These are phyloP conservation scores for Aythya fuligula DNA, from an alignment of 2,797 vertebrate genomes.

Conservation along the genomic window DNA sequence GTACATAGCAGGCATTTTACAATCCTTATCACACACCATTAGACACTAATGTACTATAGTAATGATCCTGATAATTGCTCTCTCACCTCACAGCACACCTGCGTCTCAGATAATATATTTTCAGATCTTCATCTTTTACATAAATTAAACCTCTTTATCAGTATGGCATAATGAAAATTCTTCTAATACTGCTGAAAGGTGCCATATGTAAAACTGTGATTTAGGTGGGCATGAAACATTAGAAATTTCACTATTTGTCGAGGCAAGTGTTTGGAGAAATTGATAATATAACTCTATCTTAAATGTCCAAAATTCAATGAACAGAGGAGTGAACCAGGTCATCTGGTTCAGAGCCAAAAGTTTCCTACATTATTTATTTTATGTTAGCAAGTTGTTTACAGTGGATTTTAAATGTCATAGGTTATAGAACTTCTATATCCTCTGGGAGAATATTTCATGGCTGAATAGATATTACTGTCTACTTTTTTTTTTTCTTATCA, in stretches of 20 bases:
- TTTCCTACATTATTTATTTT: background rate
- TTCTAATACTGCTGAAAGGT: background rate
- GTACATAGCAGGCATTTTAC: background rate
- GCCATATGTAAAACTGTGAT: background rate
- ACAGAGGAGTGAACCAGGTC: background rate
- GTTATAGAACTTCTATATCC: background rate
- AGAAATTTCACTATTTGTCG: background rate
- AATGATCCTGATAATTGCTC: conserved; percentile 39
- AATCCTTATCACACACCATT: conserved; percentile 22
- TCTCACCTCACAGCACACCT: conserved; percentile 44
- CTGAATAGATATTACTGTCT: background rate
- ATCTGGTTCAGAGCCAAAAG: background rate
- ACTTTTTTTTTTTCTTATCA: background rate
- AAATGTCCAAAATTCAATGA: no score
- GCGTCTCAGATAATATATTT: background rate
- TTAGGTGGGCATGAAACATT: background rate
- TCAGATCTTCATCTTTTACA: background rate
- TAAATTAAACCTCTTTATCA: background rate
- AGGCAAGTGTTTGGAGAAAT: background rate
- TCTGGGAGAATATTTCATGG: background rate
- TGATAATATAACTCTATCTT: background rate
- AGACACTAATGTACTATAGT: conserved; percentile 38
- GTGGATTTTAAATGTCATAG: background rate
- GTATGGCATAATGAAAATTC: background rate
- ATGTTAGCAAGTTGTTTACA: background rate